Base-by-base conservation (phyloP, 2,113 vertebrate genomes). In the Oxygymnocypris stewartii region DNA sequence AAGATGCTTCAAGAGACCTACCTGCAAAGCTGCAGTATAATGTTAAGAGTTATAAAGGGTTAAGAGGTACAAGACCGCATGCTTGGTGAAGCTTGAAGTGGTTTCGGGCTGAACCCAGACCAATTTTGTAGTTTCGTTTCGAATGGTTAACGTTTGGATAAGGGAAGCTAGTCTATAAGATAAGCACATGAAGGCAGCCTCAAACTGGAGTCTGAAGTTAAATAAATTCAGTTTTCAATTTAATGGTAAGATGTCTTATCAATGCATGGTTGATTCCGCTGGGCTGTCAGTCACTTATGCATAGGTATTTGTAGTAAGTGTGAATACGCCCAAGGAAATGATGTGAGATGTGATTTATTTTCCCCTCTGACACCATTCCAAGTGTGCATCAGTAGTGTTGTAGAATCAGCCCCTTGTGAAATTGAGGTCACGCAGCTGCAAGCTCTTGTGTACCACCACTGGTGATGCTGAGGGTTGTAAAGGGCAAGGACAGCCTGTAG, bases 391-490 rank as follows among this genome's bases (percentile, higher is more conserved):
- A 16, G 49, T 69, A 65, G 82, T 85, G 42, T 71, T 87, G 86
- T 79, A 90, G 71, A 84, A 84, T 25, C 67, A 74, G 67, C 69
- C 51, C 79, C 79, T 88, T 90, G 91, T 90, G 88, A 92, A 93
- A 92, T 90, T 91, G 89, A 84, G 90, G 87, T 86, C 89, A 87
- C 57, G 61, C 77, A 87, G 85, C 63, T 7, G 37, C 86, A 78
- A 37, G 63, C 42, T 35, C 37, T 42, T 31, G 40, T 76, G 81
- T 81, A 42, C 28, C 35, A 65, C 57, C 18, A 71, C 31, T 79
- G 28, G 51, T 44, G 61, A 80, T 44, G 44, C 59, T 57, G 11
- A 54, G 23, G 79, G 54, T 73, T 61, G 42, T 31, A 67, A 65
- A 49, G 57, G 79, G 44, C 28, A 73, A 77, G 71, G 35, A 84